Evolutionary conservation across 2,888 invertebrate species (phyloP), one percentile per base, ranked within the genome.

Genomic region (Orchesella flavescens): DNA sequence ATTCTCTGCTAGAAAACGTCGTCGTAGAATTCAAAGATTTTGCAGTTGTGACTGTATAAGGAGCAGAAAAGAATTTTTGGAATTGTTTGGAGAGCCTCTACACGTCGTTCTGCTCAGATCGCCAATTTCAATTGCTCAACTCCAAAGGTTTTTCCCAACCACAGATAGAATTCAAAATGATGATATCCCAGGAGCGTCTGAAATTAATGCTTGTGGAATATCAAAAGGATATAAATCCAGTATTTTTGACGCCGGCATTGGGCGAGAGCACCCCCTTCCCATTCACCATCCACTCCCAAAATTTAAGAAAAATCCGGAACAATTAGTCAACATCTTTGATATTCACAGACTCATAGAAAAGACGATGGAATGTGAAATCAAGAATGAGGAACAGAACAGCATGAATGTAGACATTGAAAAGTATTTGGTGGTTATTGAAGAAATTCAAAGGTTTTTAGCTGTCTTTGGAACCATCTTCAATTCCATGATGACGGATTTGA

Each of bases 241-340:
- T 34, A 57, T 84, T 24, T 86, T 84, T 79, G 84, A 86, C 46
- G 24, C 78, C 15, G 84, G 57, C 4, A 53, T 86, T n/a, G 86
- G 86, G 1, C 44, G 84, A 55, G 76, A 84, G 12, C 68, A 53
- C 12, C 80, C 84, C 15, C 73, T 79, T 23, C 66, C 79, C 0
- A 71, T 78, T 23, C 79, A 79, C 23, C 79, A 79, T 21, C 79
- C 72, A 2, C 21, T 79, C 23, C 79, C 79, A 57, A 79, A 73
- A 57, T 73, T 66, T 19, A 73, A 73, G 43, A 71, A 71, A 63
- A 3, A 21, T 17, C 49, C 10, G n/a, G 72, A 79, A 13, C 79
- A 79, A 24, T 73, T 24, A 19, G 13, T 57, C 44, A 79, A 79
- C 53, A 79, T 79, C 23, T 79, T 79, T 24, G 73, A 79, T 44